phyloP scores from a whole-genome alignment of 2,797 vertebrate species.

The Coluber constrictor region DNA sequence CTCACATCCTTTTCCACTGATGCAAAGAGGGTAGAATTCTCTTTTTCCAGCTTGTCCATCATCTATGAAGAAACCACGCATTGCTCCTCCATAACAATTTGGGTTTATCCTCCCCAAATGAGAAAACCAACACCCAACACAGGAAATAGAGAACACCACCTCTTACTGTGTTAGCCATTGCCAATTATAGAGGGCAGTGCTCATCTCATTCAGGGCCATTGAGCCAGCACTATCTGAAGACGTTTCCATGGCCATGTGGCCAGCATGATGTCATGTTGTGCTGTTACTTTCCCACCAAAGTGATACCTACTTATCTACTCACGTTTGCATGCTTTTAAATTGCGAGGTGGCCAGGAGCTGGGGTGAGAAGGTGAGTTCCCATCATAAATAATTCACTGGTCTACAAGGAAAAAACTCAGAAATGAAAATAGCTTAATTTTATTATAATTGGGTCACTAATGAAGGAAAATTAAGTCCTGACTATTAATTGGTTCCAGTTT shows the following conservation, averaged over 20 bases:
- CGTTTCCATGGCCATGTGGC: not conserved
- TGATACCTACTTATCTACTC: not conserved
- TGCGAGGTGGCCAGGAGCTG: not conserved
- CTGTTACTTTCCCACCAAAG: not conserved
- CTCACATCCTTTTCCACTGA: not conserved
- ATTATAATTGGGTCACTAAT: no score
- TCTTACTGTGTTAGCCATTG: not conserved
- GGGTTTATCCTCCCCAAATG: not conserved
- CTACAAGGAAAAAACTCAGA: no score
- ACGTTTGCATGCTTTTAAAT: not conserved
- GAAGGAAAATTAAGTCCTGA: no score
- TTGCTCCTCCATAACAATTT: not conserved
- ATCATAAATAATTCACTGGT: no score
- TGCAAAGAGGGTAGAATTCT: not conserved
- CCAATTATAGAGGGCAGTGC: not conserved
- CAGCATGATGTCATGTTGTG: not conserved
- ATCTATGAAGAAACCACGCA: not conserved
- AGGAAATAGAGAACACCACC: not conserved
- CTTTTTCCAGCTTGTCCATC: not conserved
- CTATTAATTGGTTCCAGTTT: no score
- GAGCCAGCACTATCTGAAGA: not conserved
- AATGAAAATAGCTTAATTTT: no score
- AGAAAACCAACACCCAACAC: not conserved
- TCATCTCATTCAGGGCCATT: not conserved
- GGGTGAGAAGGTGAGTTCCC: not conserved